Percentiles rank a stretch among this genome's conserved stretches.
These are phyloP conservation scores for Lepidostoma basale DNA, from an alignment of 1,140 invertebrate species.

Conservation along the genomic window DNA sequence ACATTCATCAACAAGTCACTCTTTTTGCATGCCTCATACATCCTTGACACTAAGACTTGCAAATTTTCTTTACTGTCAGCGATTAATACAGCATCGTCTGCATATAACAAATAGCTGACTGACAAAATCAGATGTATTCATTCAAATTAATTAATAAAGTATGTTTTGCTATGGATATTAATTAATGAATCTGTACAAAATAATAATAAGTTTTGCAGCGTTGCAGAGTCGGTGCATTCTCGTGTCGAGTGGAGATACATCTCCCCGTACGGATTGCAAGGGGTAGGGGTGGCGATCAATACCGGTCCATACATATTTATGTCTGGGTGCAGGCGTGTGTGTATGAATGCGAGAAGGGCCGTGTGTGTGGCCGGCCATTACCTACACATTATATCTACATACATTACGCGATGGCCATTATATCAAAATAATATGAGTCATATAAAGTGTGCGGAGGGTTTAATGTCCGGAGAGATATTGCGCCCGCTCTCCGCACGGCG, in stretches of 20 bases:
- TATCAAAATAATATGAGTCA: constrained; percentile 37
- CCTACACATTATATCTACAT: constrained; percentile 43
- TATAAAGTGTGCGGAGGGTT: constrained; percentile 19
- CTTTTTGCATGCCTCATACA: too few species aligned
- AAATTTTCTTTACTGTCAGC: too few species aligned
- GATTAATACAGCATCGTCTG: too few species aligned
- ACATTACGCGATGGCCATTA: constrained; percentile 24
- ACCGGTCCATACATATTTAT: constrained; percentile 42
- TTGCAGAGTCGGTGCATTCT: constrained; percentile 4
- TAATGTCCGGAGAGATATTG: constrained; percentile 23
- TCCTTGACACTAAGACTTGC: too few species aligned
- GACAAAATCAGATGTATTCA: too few species aligned
- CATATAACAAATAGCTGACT: too few species aligned
- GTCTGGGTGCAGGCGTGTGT: neutral
- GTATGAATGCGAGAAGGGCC: neutral
- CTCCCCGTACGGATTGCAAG: neutral
- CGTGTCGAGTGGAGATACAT: constrained; percentile 1
- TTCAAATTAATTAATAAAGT: too few species aligned
- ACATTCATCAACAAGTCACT: too few species aligned
- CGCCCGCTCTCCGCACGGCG: constrained; percentile 1
- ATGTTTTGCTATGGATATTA: too few species aligned
- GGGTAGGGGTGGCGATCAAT: constrained; percentile 34
- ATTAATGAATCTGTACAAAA: too few species aligned
- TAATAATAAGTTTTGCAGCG: too few species aligned
- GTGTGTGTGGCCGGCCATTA: constrained; percentile 20